Evolutionary conservation across 2,797 vertebrate genomes (phyloP).

Genomic region (Pterois miles): DNA sequence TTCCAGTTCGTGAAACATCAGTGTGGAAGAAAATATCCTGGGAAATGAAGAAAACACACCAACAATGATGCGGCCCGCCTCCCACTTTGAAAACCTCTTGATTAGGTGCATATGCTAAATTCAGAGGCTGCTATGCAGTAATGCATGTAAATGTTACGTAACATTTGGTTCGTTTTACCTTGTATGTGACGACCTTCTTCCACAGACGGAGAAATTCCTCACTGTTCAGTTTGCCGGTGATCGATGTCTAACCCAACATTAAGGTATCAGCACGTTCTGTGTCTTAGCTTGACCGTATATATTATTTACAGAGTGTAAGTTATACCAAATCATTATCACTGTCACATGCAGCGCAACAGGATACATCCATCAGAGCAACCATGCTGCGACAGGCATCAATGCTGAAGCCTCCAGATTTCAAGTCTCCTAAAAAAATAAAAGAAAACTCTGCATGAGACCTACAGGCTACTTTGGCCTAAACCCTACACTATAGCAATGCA

Average conservation of each 20-base stretch:
- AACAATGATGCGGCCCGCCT: background rate
- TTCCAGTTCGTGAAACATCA: conserved; percentile 69
- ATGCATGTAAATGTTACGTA: background rate
- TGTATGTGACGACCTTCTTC: conserved; percentile 62
- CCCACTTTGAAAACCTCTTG: no score
- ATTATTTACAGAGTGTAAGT: background rate
- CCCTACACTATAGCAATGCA: background rate
- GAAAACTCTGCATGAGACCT: background rate
- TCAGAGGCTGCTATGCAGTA: background rate
- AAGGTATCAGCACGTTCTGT: conserved; percentile 36
- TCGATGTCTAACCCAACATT: conserved; percentile 51
- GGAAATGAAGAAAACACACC: background rate
- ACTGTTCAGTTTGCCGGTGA: conserved; percentile 70
- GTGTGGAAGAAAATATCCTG: conserved; percentile 72
- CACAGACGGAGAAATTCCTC: conserved; percentile 71
- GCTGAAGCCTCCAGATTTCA: conserved; percentile 73
- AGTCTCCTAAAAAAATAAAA: conserved; percentile 13
- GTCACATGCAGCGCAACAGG: conserved; percentile 59
- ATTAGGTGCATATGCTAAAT: background rate
- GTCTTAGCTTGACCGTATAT: background rate
- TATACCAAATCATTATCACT: background rate
- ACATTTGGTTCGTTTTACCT: conserved; percentile 48
- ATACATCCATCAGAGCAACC: conserved; percentile 90
- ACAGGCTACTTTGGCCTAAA: no score
- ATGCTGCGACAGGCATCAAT: conserved; percentile 86